Evolutionary conservation across 1,140 invertebrate genomes (phyloP), one percentile per base, ranked within the genome.

Genomic region (Myzus persicae): DNA sequence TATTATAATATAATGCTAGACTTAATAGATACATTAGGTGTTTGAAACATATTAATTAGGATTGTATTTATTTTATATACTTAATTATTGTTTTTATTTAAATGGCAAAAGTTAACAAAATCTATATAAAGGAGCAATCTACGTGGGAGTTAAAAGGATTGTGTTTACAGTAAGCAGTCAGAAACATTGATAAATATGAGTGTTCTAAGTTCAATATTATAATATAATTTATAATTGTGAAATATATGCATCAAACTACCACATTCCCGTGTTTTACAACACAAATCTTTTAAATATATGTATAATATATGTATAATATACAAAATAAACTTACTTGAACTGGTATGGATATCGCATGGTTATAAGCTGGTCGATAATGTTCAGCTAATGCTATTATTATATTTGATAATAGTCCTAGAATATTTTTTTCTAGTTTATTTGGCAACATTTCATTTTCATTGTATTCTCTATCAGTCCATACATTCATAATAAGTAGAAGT

Each of bases 401-500:
- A 0, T 38, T 38, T 93, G 91, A 84, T 40, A 93, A 82, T 42
- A 93, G 46, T 93, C 48, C 91, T 48, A 93, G 24, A 51, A 51
- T 3, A 84, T 85, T 84, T 31, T 84, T 93, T 93, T 93, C 81
- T 51, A 93, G 31, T 54, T 85, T 22, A 54, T 93, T 93, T 38
- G 81, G 76, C 20, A 85, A 84, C 14, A 84, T 51, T 42, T 93
- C 67, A 85, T 85, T 93, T 40, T 93, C 91, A 42, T 93, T 93
- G 26, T 93, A 93, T 54, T 93, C 91, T 42, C 46, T 85, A 20
- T 93, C 81, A 42, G 91, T 93, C 91, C 91, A 93, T 8, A 93
- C 46, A 93, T 93, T 85, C 81, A 54, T 84, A 93, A 93, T 93
- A 93, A 93, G 36, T 51, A 93, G 22, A 48, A 93, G 81, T 93